Conservation (phyloP, 2,888 invertebrate species). For the Anthophora plumipes region DNA sequence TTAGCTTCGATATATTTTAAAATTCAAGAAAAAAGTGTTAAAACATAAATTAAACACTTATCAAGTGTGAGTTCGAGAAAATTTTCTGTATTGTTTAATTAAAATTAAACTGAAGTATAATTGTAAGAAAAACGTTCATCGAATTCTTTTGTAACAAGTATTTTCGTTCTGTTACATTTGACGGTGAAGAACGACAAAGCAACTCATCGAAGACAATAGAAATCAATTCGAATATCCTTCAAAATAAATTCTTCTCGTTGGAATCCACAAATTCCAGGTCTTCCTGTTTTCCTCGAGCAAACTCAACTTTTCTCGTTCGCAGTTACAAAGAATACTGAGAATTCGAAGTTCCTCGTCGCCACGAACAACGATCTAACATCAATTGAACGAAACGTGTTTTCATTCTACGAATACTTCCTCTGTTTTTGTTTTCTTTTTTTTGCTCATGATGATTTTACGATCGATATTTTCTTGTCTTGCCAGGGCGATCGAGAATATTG, state of each 20-base stretch:
- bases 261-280: not conserved
- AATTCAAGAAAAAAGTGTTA: no score
- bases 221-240: not conserved
- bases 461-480: not conserved
- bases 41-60: no score
- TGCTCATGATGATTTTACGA: not conserved
- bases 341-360: constrained; percentile 1
- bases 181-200: no score
- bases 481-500: not conserved
- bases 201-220: not conserved
- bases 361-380: not conserved
- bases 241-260: not conserved
- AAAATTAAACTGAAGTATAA: no score
- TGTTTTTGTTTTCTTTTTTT: not conserved
- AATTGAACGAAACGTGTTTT: constrained; percentile 10
- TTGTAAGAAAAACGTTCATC: no score
- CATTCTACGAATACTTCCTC: not conserved
- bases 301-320: constrained; percentile 6
- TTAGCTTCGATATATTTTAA: no score
- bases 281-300: constrained; percentile 3
- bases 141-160: no score
- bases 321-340: not conserved
- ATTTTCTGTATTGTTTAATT: no score
- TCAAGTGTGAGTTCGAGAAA: no score
- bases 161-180: not conserved